Percentiles rank a stretch among this genome's conserved stretches.
Evolutionary conservation across 2,888 invertebrate genomes (phyloP).

Genomic region (Lathronympha strigana): DNA sequence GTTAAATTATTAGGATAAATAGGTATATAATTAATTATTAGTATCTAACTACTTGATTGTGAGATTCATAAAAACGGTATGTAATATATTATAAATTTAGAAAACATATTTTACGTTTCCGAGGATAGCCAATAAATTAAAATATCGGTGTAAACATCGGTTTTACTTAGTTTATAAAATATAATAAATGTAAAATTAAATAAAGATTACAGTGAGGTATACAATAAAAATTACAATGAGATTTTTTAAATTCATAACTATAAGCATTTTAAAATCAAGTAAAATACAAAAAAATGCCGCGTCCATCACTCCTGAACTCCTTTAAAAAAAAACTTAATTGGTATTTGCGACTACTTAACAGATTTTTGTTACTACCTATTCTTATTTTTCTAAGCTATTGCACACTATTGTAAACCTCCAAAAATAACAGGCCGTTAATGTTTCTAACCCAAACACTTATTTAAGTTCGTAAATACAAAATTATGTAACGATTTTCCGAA

Average conservation of each 20-base stretch:
- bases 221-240: conserved; percentile 12
- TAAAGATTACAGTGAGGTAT: conserved; percentile 25
- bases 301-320: conserved; percentile 33
- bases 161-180: conserved; percentile 6
- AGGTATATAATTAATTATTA: conserved; percentile 57
- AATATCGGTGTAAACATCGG: neutral
- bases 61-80: conserved; percentile 62
- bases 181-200: neutral
- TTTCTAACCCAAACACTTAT: conserved; percentile 25
- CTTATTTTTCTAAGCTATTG: conserved; percentile 36
- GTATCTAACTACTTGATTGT: conserved; percentile 71
- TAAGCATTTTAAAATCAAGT: conserved; percentile 15
- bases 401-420: conserved; percentile 33
- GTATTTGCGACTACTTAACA: conserved; percentile 22
- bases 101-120: conserved; percentile 32
- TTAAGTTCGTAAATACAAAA: conserved; percentile 35
- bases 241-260: conserved; percentile 7
- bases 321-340: conserved; percentile 22
- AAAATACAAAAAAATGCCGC: conserved; percentile 8
- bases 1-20: conserved; percentile 64
- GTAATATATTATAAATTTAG: conserved; percentile 26
- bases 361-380: conserved; percentile 23
- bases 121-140: conserved; percentile 21
- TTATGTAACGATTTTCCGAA: conserved; percentile 49
- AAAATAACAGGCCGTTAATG: conserved; percentile 36